These are phyloP conservation scores for Psittacula derbiana DNA, from an alignment of 2,797 vertebrate genomes.

Conservation along the genomic window DNA sequence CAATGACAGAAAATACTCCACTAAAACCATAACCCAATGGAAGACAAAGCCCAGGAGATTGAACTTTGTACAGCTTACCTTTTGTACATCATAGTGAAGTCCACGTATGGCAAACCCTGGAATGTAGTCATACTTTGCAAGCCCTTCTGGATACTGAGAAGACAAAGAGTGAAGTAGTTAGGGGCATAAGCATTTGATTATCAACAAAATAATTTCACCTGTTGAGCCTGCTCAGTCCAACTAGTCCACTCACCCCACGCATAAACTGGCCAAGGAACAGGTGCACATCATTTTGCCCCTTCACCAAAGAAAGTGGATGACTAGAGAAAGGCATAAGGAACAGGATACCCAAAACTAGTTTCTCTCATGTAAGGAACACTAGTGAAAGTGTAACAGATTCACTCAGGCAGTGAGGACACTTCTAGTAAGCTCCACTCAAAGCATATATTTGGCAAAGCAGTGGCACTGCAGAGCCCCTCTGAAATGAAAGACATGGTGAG, in stretches of 20 bases:
- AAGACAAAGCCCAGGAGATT: background rate
- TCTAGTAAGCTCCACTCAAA: background rate
- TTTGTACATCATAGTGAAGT: constrained; percentile 83
- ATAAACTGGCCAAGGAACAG: background rate
- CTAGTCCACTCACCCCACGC: background rate
- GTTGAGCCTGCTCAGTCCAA: background rate
- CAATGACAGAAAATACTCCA: background rate
- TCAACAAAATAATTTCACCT: background rate
- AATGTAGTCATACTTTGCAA: constrained; percentile 80
- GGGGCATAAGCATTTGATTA: background rate
- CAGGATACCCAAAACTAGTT: background rate
- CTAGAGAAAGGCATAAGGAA: background rate
- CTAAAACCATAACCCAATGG: background rate
- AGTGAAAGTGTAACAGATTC: background rate
- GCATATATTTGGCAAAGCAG: background rate
- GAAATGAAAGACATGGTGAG: background rate
- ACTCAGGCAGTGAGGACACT: background rate
- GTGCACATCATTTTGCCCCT: background rate
- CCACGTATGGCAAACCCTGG: constrained; percentile 83
- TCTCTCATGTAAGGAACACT: background rate
- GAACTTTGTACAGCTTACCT: constrained; percentile 68
- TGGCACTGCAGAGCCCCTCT: background rate
- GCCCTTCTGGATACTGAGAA: constrained; percentile 80
- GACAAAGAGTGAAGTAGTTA: background rate
- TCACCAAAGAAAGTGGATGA: background rate